Percentiles rank a stretch among this genome's conserved stretches.
Conservation (phyloP, 2,888 invertebrate genomes). For the Nomada ruficornis region DNA sequence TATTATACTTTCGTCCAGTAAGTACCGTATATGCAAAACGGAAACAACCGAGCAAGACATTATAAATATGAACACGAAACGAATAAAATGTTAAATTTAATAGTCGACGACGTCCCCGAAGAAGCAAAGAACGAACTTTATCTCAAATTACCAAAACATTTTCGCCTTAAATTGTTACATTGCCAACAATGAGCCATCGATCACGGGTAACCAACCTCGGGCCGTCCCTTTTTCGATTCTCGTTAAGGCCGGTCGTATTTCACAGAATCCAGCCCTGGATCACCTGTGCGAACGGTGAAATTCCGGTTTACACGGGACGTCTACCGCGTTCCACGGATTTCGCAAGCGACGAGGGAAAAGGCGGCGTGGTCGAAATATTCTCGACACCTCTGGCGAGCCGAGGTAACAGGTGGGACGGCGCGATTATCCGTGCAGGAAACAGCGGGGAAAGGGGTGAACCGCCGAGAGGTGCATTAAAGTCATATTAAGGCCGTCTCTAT, state of each 20-base stretch:
- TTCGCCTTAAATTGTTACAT: too few species aligned
- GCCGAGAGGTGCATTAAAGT: slow-evolving; percentile 71
- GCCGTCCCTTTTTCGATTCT: slow-evolving; percentile 7
- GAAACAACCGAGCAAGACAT: too few species aligned
- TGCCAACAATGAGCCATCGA: too few species aligned
- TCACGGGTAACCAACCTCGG: neutral
- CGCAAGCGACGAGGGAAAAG: slow-evolving; percentile 45
- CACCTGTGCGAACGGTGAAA: slow-evolving; percentile 62
- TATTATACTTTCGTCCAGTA: too few species aligned
- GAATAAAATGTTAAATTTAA: too few species aligned
- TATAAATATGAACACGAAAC: too few species aligned
- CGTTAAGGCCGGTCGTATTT: slow-evolving; percentile 33
- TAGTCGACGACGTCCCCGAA: too few species aligned
- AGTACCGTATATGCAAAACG: too few species aligned
- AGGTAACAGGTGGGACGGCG: slow-evolving; percentile 12
- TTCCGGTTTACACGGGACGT: slow-evolving; percentile 60
- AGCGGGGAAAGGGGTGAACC: slow-evolving; percentile 8
- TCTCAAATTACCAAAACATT: too few species aligned
- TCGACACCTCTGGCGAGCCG: slow-evolving; percentile 13
- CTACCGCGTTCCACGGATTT: slow-evolving; percentile 58
- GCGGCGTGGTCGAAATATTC: slow-evolving; percentile 48
- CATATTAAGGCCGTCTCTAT: slow-evolving; percentile 73
- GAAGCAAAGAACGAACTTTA: too few species aligned
- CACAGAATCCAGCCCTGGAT: slow-evolving; percentile 47
- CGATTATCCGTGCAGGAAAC: slow-evolving; percentile 1